Evolutionary conservation across 2,113 vertebrate genomes (phyloP).

Genomic region (Pteruthius melanotis): DNA sequence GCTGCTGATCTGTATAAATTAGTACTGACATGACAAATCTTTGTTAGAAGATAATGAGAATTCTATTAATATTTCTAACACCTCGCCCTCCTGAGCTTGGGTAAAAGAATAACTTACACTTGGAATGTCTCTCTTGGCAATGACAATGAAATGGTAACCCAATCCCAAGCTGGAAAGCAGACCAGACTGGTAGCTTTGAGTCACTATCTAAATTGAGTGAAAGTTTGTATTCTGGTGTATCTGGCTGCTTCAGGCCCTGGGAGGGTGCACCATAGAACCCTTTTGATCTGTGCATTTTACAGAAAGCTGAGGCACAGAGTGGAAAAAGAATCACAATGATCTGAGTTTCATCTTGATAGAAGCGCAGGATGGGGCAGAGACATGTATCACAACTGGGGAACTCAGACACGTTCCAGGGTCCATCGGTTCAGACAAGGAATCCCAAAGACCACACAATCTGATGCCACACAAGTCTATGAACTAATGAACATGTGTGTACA

Average conservation of each 20-base stretch:
- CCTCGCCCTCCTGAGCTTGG: background rate
- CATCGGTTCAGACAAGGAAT: background rate
- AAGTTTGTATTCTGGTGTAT: background rate
- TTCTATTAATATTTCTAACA: constrained; percentile 57
- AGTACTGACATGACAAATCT: constrained; percentile 33
- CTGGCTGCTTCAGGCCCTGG: background rate
- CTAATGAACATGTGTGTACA: background rate
- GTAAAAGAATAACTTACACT: background rate
- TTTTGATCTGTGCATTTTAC: background rate
- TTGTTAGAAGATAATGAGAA: constrained; percentile 50
- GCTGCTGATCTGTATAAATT: constrained; percentile 56
- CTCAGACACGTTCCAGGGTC: background rate
- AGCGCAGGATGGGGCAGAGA: background rate
- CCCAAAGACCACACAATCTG: background rate
- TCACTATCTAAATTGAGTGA: background rate
- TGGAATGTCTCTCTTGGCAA: constrained; percentile 19
- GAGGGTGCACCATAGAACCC: background rate
- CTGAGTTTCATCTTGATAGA: background rate
- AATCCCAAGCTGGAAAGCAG: background rate
- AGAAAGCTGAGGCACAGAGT: background rate
- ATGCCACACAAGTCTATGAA: background rate
- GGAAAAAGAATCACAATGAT: background rate
- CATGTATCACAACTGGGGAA: background rate
- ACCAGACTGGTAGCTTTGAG: background rate
- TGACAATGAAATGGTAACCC: background rate